Percentiles rank a stretch among this genome's conserved stretches.
phyloP scores from a whole-genome alignment of 2,113 vertebrate genomes.

The Raphicerus campestris region DNA sequence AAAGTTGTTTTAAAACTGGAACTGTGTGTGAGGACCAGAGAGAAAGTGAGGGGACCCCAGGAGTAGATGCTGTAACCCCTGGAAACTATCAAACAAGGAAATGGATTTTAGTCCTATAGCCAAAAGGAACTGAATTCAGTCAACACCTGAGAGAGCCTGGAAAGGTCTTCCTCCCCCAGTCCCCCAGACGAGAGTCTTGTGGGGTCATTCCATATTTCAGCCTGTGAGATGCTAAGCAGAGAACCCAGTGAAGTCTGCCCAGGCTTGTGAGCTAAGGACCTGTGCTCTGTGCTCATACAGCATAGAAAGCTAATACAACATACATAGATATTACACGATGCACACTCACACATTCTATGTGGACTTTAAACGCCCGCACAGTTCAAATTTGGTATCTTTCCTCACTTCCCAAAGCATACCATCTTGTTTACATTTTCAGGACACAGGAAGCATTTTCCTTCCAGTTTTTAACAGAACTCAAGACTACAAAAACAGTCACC shows the following conservation, averaged over 20 bases:
- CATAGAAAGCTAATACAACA: background rate
- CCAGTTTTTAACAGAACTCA: background rate
- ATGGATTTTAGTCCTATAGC: background rate
- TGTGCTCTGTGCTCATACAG: background rate
- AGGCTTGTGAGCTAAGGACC: background rate
- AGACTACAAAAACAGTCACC: background rate
- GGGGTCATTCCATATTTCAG: background rate
- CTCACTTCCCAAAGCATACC: background rate
- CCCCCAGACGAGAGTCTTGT: background rate
- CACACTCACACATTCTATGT: background rate
- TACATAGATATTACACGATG: rapidly evolving
- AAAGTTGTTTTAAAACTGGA: background rate
- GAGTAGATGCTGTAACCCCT: background rate
- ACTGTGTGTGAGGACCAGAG: background rate
- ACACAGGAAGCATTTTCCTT: background rate
- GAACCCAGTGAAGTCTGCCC: background rate
- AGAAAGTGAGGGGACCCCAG: background rate
- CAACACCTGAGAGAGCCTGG: background rate
- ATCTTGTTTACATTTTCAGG: background rate
- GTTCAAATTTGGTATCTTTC: background rate
- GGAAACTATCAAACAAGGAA: background rate
- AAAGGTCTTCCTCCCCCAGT: background rate
- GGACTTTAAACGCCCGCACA: background rate
- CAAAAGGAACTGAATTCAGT: background rate
- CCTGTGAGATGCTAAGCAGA: no score